phyloP scores from a whole-genome alignment of 2,888 invertebrate genomes.

The Schrankia costaestrigalis region DNA sequence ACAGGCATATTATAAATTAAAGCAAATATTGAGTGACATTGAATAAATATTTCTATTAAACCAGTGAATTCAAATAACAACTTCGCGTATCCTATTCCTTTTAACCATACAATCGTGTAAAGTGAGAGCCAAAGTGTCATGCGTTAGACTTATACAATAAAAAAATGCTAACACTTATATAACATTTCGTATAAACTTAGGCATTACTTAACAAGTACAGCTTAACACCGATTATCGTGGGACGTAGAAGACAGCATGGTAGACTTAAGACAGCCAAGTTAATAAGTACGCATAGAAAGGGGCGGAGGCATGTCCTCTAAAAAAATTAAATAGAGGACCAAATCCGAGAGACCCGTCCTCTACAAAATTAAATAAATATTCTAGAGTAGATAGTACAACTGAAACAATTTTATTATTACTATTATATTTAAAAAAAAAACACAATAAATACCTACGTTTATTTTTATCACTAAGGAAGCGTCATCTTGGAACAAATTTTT shows the following conservation, averaged over 20 bases:
- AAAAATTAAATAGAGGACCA: too few relatives aligned
- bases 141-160: conserved; percentile 68
- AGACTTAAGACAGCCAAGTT: conserved; percentile 24
- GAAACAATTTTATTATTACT: conserved; percentile 35
- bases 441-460: conserved; percentile 53
- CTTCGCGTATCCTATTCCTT: conserved; percentile 28
- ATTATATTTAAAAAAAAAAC: conserved; percentile 35
- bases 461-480: conserved; percentile 61
- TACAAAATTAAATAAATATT: too few relatives aligned
- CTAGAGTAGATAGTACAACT: conserved; percentile 37
- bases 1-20: too few relatives aligned
- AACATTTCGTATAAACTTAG: conserved; percentile 75
- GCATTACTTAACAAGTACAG: conserved; percentile 73
- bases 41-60: too few relatives aligned
- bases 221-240: conserved; percentile 59
- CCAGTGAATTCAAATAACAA: conserved; percentile 16
- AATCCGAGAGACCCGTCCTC: conserved; percentile 22
- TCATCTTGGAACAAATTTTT: conserved; percentile 47
- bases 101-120: conserved; percentile 25
- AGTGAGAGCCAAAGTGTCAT: conserved; percentile 54
- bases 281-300: conserved; percentile 30
- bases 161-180: conserved; percentile 73
- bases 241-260: conserved; percentile 25
- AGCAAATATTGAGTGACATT: too few relatives aligned
- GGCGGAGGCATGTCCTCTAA: too few relatives aligned